Conservation (phyloP, 2,888 invertebrate species). For the Schizaphis graminum region DNA sequence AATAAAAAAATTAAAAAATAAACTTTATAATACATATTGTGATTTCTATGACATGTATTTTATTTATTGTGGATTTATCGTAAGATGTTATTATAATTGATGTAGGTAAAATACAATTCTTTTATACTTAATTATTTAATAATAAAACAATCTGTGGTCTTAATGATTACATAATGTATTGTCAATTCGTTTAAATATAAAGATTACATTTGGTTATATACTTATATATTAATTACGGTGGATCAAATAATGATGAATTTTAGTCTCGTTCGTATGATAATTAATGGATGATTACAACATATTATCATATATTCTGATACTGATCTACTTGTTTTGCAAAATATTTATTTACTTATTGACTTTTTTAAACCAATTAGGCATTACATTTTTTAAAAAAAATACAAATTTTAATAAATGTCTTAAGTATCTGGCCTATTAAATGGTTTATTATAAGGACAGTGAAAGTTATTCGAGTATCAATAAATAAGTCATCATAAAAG, state of each 20-base stretch:
- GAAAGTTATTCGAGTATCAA: conserved; percentile 9
- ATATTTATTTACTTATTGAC: background rate
- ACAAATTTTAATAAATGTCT: background rate
- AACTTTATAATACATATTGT: background rate
- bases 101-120: background rate
- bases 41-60: background rate
- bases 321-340: conserved; percentile 28
- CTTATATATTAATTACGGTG: background rate
- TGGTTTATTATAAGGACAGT: background rate
- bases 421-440: background rate
- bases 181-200: background rate
- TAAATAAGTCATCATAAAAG: background rate
- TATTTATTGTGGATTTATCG: background rate
- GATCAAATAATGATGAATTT: conserved; percentile 56
- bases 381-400: too few relatives aligned
- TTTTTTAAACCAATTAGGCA: background rate
- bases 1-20: background rate
- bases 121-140: background rate
- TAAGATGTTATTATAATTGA: background rate
- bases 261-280: conserved; percentile 62
- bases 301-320: conserved; percentile 45
- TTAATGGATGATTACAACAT: conserved; percentile 16
- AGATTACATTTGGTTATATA: too few relatives aligned
- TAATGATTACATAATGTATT: background rate
- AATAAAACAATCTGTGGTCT: background rate